Evolutionary conservation across 2,888 invertebrate genomes (phyloP), one percentile per base, ranked within the genome.

Genomic region (Apotomis betuletana): DNA sequence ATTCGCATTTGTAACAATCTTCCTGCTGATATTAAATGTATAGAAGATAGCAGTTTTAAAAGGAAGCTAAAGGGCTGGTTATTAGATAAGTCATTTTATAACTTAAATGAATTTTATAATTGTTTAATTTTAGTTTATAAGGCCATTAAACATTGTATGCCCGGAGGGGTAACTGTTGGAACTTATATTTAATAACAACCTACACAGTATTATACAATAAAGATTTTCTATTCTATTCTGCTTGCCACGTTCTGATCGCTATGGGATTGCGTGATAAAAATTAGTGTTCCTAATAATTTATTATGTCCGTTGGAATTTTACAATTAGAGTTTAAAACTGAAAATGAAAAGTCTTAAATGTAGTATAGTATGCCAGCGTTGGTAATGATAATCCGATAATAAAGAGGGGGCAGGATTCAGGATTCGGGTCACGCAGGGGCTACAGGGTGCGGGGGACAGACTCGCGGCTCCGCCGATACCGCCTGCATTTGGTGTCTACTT

Each of bases 331-430:
- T 65, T 55, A 58, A 52, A 62, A 54, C 44, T 27, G 2, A 10
- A 38, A 54, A 69, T 55, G 55, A 46, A 57, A 46, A 15, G 41
- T 27, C 67, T 64, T 55, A 55, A 64, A 67, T 67, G 55, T 67
- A 49, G 60, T 70, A 61, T 67, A 49, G 60, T 70, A 71, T 51
- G 67, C 52, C 57, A 68, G 44, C 44, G 58, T 55, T 64, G 68
- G 59, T 62, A 78, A 80, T 78, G 76, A 76, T 81, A 78, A 83
- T 80, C 75, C 77, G 76, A 80, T 79, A 78, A 78, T 78, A 81
- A 80, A 79, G 75, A 78, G 78, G 77, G 76, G 76, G 75, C 77
- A 77, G 79, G 76, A 70, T 69, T 74, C 73, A 58, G 68, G 72
- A 72, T 72, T 72, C 67, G 63, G 72, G 72, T 68, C 67, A 72